A percentile compares a stretch with the other conserved stretches of the same genome.
These are phyloP conservation scores for Cephus pulcher DNA, from an alignment of 2,888 invertebrate species.

Conservation along the genomic window DNA sequence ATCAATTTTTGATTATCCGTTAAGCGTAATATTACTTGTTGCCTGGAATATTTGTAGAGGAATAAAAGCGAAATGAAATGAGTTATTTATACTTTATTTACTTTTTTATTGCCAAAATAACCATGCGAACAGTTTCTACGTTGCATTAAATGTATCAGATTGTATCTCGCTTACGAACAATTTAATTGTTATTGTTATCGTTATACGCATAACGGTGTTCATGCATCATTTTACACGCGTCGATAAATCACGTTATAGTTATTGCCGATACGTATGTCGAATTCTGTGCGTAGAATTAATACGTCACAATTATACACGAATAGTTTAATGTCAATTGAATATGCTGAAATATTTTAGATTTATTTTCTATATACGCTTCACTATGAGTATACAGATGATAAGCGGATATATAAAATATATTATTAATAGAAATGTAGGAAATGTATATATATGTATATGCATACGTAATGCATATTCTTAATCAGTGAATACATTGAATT, in stretches of 20 bases:
- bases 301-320: not conserved
- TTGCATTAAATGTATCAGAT: not conserved
- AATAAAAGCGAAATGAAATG: not conserved
- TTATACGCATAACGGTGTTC: not conserved
- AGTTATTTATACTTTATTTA: not conserved
- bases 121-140: not conserved
- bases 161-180: not conserved
- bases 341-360: not conserved
- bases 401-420: not conserved
- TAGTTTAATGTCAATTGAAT: not conserved
- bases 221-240: not conserved
- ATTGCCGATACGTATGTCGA: not conserved
- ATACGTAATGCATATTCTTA: not conserved
- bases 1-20: not conserved
- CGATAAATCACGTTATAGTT: not conserved
- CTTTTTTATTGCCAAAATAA: not conserved
- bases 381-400: not conserved
- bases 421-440: not conserved
- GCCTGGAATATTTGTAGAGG: not conserved
- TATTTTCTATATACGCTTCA: not conserved
- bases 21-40: not conserved
- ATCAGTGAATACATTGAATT: not conserved
- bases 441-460: no score
- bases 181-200: not conserved
- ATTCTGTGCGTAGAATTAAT: not conserved